Conservation (phyloP, 2,888 invertebrate species). For the Ormia ochracea region DNA sequence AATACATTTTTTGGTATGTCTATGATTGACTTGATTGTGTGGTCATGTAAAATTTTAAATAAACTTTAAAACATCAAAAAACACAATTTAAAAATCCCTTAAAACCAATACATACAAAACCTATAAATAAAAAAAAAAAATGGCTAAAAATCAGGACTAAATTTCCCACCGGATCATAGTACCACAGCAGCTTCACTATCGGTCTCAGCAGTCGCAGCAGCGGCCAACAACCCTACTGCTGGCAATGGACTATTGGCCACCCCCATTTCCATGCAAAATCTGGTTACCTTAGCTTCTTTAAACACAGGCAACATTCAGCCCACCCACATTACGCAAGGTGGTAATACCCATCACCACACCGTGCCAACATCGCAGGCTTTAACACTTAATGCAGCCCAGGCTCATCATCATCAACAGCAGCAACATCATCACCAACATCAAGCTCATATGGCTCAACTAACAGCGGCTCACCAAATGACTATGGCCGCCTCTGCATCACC, state of each 20-base stretch:
- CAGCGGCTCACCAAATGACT: constrained; percentile 68
- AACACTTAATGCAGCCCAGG: constrained; percentile 75
- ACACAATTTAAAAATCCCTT: constrained; percentile 71
- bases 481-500: constrained; percentile 78
- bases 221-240: constrained; percentile 75
- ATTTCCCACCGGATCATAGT: constrained; percentile 78
- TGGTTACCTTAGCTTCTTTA: constrained; percentile 83
- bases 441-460: constrained; percentile 67
- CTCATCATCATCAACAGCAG: constrained; percentile 62
- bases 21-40: constrained; percentile 77
- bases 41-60: constrained; percentile 73
- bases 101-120: constrained; percentile 67
- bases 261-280: constrained; percentile 92
- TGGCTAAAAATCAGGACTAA: constrained; percentile 77
- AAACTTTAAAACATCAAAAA: constrained; percentile 68
- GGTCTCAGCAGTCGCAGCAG: constrained; percentile 73
- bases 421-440: constrained; percentile 72
- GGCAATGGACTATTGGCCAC: constrained; percentile 79
- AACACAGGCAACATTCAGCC: constrained; percentile 56
- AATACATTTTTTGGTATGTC: constrained; percentile 76
- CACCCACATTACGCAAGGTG: constrained; percentile 45
- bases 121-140: constrained; percentile 70
- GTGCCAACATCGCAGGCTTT: constrained; percentile 50
- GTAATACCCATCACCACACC: constrained; percentile 70
- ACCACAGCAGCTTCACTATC: constrained; percentile 73